Conservation (phyloP, 2,113 vertebrate genomes). For the Zosterops lateralis region DNA sequence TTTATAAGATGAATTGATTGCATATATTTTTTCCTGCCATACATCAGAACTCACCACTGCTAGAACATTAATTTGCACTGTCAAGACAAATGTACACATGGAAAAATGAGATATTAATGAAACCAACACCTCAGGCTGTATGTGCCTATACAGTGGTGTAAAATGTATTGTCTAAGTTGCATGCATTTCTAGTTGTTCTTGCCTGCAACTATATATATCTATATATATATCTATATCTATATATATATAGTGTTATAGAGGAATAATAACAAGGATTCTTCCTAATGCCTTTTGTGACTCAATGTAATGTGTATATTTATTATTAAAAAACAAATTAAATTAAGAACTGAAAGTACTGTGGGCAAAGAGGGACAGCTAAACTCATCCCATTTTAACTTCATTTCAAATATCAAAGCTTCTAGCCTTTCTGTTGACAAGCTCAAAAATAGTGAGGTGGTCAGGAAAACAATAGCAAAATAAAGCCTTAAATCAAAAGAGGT, state of each 20-base stretch:
- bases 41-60: background rate
- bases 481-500: background rate
- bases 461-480: background rate
- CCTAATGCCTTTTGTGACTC: background rate
- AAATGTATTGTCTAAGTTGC: background rate
- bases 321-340: background rate
- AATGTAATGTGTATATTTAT: background rate
- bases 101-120: slow-evolving; percentile 3
- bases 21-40: background rate
- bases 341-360: background rate
- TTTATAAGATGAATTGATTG: background rate
- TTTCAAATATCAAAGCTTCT: background rate
- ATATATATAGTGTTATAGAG: background rate
- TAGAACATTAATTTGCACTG: background rate
- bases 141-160: background rate
- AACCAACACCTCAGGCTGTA: background rate
- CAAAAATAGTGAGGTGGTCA: background rate
- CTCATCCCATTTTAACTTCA: background rate
- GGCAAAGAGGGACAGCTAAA: background rate
- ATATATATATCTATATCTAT: no score
- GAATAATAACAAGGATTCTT: background rate
- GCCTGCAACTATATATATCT: background rate
- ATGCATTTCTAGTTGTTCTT: background rate
- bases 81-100: background rate
- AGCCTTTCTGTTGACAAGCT: background rate